Base-by-base conservation (phyloP, 1,140 invertebrate species). In the Drosophila sproati region DNA sequence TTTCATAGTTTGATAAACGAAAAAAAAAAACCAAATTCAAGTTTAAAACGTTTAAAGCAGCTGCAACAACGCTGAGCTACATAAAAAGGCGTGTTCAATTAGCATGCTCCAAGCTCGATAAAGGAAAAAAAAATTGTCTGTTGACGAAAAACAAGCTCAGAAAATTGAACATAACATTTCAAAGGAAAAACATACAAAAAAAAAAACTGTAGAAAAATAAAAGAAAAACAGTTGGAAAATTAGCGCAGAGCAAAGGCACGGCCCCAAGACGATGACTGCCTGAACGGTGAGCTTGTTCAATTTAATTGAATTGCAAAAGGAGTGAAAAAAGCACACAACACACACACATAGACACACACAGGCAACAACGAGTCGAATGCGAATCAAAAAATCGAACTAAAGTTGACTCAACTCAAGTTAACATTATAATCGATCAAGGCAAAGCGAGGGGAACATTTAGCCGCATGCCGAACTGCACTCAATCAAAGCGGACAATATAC, bases 381-480 rank as follows among this genome's bases (percentile, higher is more conserved):
- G 52, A 64, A 61, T 66, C 59, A 57, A 63, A 70, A 62, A 55
- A 68, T 54, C 66, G 56, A 73, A 79, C 48, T 57, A 61, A 50
- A 47, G 64, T 78, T 62, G 73, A 61, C 69, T 89, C 60, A 56
- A 60, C 60, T 77, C 48, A 64, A 76, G 71, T 89, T 89, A 89
- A 89, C 86, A 89, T 89, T 89, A 89, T 89, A 89, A 89, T 89
- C 85, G 85, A 89, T 90, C 85, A 89, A 88, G 85, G 85, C 81
- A 80, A 88, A 89, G 77, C 80, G 73, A 89, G 80, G 78, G 75
- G 78, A 80, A 86, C 75, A 78, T 75, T 54, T 62, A 78, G 75
- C 41, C 64, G 48, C 57, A 32, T 55, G 64, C 64, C 71, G 62
- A 10, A 39, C 50, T 83, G 80, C 62, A 89, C 85, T 89, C 86